Evolutionary conservation across 2,888 invertebrate genomes (phyloP), one percentile per base, ranked within the genome.

Genomic region (Poecilus cupreus): DNA sequence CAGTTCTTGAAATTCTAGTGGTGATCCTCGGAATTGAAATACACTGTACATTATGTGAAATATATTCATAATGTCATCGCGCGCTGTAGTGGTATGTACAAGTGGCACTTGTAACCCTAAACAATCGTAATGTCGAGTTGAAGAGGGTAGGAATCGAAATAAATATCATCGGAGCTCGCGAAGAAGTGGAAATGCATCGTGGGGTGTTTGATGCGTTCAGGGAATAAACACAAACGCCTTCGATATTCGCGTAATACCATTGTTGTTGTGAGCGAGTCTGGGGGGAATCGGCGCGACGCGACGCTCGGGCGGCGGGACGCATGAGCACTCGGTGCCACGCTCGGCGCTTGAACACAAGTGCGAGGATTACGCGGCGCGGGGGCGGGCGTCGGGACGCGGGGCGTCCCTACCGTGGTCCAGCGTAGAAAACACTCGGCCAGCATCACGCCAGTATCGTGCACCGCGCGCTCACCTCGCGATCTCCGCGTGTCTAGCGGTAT

Each of bases 331-430:
- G 88, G 88, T 87, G 4, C 39, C 13, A 77, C 24, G 26, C 89
- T 87, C 88, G 89, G 87, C 88, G 89, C 87, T 88, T 87, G 87
- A 89, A 89, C 89, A 89, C 89, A 89, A 89, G 89, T 89, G 89
- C 88, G 86, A 80, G 89, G 88, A 88, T 89, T 89, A 88, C 87
- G 86, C 85, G 78, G 86, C 88, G 87, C 80, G 81, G 57, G 81
- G 75, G 81, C 60, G 60, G 72, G 60, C 81, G 46, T 60, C 74
- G 75, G 64, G 81, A 81, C 81, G 80, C 80, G 57, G 75, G 79
- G 70, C 68, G 70, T 22, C 22, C 10, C 26, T 32, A 16, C 46
- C 60, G 26, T 74, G 81, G 81, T 81, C 81, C 81, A 81, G 81
- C 74, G 75, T 81, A 81, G 60, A 74, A 81, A 81, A 81, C 81